A percentile compares a stretch with the other conserved stretches of the same genome.
Evolutionary conservation across 2,888 invertebrate genomes (phyloP).

Genomic region (Troglohyphantes excavatus): DNA sequence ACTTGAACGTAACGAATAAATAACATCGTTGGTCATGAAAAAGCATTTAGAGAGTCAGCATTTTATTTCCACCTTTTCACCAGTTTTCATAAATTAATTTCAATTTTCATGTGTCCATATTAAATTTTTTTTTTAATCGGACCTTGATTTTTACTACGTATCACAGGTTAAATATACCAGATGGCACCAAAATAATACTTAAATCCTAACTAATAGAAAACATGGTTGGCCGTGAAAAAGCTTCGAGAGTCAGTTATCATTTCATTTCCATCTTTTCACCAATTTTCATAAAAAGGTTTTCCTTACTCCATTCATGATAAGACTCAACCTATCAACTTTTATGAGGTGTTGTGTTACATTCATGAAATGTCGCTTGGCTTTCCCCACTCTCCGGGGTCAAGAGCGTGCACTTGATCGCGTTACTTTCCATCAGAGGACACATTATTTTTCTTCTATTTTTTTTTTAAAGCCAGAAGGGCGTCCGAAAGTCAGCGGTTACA

Average conservation of each 20-base stretch:
- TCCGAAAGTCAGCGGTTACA: conserved; percentile 25
- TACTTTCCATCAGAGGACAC: background rate
- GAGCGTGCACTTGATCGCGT: conserved; percentile 35
- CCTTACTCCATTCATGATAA: background rate
- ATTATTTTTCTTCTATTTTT: conserved; percentile 1
- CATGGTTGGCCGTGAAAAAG: background rate
- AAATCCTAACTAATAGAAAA: too few relatives aligned
- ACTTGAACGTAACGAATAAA: too few relatives aligned
- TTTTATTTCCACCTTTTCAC: too few relatives aligned
- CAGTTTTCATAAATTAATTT: too few relatives aligned
- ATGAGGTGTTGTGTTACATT: conserved; percentile 43
- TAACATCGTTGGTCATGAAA: too few relatives aligned
- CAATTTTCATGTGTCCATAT: too few relatives aligned
- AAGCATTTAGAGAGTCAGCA: too few relatives aligned
- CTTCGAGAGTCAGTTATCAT: background rate
- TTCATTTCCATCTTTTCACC: background rate
- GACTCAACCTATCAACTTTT: conserved; percentile 24
- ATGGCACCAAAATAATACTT: too few relatives aligned
- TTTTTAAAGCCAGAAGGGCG: background rate
- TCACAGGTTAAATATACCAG: too few relatives aligned
- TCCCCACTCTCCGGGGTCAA: conserved; percentile 46
- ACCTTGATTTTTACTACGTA: too few relatives aligned
- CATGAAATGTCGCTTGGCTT: conserved; percentile 28
- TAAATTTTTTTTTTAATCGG: too few relatives aligned
- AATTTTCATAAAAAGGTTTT: background rate